These are phyloP conservation scores for Diadegma fenestrale DNA, from an alignment of 2,888 invertebrate genomes.

Conservation along the genomic window DNA sequence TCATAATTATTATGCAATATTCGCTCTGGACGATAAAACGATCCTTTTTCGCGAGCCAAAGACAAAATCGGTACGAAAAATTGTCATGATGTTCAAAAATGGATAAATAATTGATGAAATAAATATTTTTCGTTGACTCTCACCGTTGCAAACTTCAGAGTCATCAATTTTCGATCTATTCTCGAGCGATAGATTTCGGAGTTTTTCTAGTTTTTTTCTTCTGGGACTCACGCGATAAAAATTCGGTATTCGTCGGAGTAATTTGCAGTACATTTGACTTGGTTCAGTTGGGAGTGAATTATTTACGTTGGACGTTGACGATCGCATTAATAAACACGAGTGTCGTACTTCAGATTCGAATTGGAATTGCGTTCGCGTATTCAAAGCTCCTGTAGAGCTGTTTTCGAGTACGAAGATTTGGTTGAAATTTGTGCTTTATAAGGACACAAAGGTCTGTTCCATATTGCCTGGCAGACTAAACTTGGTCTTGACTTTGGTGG, in stretches of 20 bases:
- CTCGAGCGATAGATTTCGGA: constrained; percentile 32
- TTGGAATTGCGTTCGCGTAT: neutral
- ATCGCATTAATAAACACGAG: neutral
- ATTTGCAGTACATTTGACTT: neutral
- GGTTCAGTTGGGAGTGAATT: neutral
- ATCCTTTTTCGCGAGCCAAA: no score
- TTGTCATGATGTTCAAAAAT: no score
- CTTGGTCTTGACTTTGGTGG: constrained; percentile 34
- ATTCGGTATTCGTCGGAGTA: no score
- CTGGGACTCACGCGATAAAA: no score
- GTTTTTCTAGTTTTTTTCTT: no score
- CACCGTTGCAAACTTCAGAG: no score
- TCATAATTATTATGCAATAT: no score
- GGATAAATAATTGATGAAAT: no score
- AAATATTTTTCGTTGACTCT: no score
- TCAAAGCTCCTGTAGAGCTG: neutral
- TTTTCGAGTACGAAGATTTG: neutral
- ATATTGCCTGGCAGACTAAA: constrained; percentile 17
- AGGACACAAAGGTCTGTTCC: neutral
- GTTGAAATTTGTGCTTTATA: neutral
- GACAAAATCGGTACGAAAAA: no score
- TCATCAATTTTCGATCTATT: constrained; percentile 63
- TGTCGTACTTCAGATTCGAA: neutral
- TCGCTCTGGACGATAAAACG: no score
- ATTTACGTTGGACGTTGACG: neutral